A percentile compares a stretch with the other conserved stretches of the same genome.
phyloP scores from a whole-genome alignment of 2,113 vertebrate genomes.

The Epinephelus fuscoguttatus region DNA sequence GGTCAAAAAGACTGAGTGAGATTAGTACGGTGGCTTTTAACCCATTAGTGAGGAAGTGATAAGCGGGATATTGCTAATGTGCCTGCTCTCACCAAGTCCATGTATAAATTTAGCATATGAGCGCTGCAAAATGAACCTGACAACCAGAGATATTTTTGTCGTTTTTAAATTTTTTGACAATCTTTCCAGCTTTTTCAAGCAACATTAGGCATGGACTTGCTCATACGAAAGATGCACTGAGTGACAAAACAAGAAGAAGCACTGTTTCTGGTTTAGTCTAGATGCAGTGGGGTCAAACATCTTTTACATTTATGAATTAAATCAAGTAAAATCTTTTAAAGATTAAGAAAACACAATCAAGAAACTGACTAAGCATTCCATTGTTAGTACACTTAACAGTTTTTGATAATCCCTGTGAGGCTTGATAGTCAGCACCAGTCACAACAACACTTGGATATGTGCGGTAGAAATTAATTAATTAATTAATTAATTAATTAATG shows the following conservation, averaged over 20 bases:
- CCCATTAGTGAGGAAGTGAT: background rate
- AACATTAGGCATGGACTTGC: background rate
- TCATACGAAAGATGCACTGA: background rate
- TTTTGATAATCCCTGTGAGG: background rate
- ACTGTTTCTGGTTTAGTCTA: background rate
- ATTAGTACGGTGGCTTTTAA: background rate
- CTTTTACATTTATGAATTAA: background rate
- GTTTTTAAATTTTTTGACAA: background rate
- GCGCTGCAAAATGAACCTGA: conserved; percentile 1
- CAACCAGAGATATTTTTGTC: too few species aligned
- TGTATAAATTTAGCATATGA: background rate
- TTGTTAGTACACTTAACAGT: background rate
- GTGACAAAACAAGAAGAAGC: background rate
- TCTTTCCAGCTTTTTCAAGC: background rate
- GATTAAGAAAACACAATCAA: background rate
- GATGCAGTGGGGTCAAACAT: background rate
- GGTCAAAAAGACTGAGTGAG: background rate
- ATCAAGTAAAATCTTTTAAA: background rate
- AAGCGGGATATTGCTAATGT: background rate
- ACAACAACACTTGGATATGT: background rate
- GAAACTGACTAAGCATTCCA: background rate
- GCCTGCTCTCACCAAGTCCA: background rate
- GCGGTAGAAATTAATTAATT: background rate
- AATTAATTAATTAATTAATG: background rate
- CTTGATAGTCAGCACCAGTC: background rate